Percentiles rank a stretch among this genome's conserved stretches.
phyloP scores from a whole-genome alignment of 2,113 vertebrate genomes.

The Melanotaenia duboulayi region DNA sequence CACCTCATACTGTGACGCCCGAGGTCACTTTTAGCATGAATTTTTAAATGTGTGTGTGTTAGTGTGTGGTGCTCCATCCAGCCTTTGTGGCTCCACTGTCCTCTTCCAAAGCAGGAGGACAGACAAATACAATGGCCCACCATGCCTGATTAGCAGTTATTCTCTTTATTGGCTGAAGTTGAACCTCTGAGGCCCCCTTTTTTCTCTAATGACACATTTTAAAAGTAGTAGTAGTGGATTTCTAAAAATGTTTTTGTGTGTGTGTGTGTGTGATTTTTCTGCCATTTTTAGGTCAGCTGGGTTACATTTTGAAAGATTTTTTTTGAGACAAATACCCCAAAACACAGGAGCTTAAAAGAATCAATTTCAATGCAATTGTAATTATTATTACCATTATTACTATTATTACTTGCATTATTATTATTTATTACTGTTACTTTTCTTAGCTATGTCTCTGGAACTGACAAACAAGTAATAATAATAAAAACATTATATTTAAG shows the following conservation, averaged over 20 bases:
- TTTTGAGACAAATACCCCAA: no score
- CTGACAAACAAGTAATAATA: no score
- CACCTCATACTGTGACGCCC: conserved; percentile 17
- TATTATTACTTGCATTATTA: no score
- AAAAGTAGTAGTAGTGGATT: background rate
- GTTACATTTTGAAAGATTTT: background rate
- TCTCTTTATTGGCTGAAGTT: background rate
- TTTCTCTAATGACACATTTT: background rate
- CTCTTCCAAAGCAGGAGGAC: background rate
- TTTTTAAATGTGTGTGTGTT: background rate
- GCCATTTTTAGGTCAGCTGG: background rate
- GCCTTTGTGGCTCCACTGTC: conserved; percentile 11
- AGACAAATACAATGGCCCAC: conserved; percentile 13
- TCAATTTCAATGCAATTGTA: background rate
- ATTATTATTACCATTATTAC: background rate
- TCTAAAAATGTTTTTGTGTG: background rate
- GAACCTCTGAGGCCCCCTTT: background rate
- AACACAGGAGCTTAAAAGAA: no score
- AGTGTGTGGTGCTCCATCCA: background rate
- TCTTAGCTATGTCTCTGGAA: no score
- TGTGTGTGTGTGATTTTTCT: no score
- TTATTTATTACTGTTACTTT: no score
- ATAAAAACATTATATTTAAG: no score
- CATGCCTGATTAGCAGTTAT: conserved; percentile 4
- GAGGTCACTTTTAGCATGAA: conserved; percentile 21